These are phyloP conservation scores for Cryptoprocta ferox DNA, from an alignment of 2,797 vertebrate genomes.

Conservation along the genomic window DNA sequence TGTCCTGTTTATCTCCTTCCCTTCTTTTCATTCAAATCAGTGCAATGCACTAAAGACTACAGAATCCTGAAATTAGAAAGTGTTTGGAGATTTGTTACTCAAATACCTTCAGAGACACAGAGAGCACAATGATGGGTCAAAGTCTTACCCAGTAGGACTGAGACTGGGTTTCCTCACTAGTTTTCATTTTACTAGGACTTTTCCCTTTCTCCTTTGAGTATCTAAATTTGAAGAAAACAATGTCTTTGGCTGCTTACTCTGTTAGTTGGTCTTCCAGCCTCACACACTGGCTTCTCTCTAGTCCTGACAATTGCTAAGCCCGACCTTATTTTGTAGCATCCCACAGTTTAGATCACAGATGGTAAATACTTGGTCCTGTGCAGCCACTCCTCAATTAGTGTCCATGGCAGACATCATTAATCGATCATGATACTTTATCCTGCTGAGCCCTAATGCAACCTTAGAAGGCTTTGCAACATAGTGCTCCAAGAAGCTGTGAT, in stretches of 20 bases:
- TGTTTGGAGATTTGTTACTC: background rate
- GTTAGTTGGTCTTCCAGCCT: background rate
- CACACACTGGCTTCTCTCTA: background rate
- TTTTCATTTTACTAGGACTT: background rate
- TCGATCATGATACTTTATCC: background rate
- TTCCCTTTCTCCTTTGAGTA: background rate
- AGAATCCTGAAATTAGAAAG: background rate
- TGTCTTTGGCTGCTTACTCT: background rate
- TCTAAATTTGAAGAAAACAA: background rate
- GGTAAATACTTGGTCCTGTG: background rate
- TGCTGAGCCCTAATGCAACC: background rate
- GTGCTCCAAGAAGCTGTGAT: background rate
- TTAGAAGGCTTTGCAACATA: background rate
- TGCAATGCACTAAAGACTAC: background rate
- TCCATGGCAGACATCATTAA: background rate
- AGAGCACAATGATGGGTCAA: background rate
- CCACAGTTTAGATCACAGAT: background rate
- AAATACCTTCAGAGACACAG: background rate
- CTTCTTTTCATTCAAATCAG: background rate
- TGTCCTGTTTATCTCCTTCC: background rate
- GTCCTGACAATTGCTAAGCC: background rate
- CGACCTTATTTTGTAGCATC: background rate
- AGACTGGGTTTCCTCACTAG: background rate
- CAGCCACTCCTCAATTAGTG: background rate
- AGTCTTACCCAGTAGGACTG: background rate